Base-by-base conservation (phyloP, 2,797 vertebrate species). In the Clarias fuscus region DNA sequence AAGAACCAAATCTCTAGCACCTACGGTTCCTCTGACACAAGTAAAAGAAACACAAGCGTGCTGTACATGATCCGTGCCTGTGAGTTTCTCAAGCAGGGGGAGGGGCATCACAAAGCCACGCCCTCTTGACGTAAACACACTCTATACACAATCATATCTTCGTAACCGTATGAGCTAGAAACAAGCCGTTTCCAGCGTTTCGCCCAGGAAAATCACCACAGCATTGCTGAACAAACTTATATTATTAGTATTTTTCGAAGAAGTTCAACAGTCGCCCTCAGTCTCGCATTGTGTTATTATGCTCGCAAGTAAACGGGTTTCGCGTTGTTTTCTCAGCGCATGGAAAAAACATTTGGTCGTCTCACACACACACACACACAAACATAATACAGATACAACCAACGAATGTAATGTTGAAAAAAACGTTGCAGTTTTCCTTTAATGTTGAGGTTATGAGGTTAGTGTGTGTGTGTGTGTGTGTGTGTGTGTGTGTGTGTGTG, bases 371-470 rank as follows among this genome's bases (percentile, higher is more conserved):
- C 10, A 48, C 43, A 8, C 6, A 48, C 48, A 48, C 48, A 48
- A n/a, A 33, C 6, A 70, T 3, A 33, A 15, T 30, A 58, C 27
- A 30, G 48, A 58, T 58, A 56, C 43, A 76, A 11, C 18, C 24
- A 18, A 77, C 17, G 30, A 5, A 77, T 17, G 20, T 30, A 30
- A 30, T 5, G 77, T 30, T 58, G 17, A 30, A 33, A 18, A 58
- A 78, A 43, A 78, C 24, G 18, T 10, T 13, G 56, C 27, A 59
- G 56, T 56, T 40, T 79, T 62, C 5, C 11, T 80, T 56, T 30
- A 77, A 79, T 61, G 70, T 27, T 43, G n/a, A n/a, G 85, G 90
- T 89, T 89, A 40, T 33, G 43, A 68, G 37, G 43, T 61, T 37
- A 2, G 43, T 56, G 62, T 11, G 43, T 78, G 27, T 56, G 48